A percentile compares a stretch with the other conserved stretches of the same genome.
Conservation (phyloP, 2,888 invertebrate species). For the Hydriomena furcata region DNA sequence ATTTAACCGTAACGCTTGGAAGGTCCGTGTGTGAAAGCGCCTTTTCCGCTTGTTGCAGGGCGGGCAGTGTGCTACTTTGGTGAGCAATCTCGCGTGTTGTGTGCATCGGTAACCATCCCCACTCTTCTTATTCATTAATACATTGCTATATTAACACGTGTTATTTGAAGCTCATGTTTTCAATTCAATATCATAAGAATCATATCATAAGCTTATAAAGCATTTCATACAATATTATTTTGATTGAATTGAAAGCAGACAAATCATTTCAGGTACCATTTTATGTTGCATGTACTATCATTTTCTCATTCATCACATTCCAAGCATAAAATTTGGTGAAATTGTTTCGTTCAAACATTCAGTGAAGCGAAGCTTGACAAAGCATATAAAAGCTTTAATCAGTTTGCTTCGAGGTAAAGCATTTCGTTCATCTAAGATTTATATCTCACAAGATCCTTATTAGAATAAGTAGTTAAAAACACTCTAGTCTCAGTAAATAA, state of each 20-base stretch:
- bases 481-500: slow-evolving; percentile 15
- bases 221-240: not conserved
- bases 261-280: slow-evolving; percentile 56
- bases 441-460: slow-evolving; percentile 21
- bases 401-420: slow-evolving; percentile 9
- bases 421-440: slow-evolving; percentile 32
- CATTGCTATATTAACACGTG: slow-evolving; percentile 76
- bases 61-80: slow-evolving; percentile 96
- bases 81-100: slow-evolving; percentile 97
- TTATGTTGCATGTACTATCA: slow-evolving; percentile 73
- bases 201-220: not conserved
- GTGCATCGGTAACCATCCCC: slow-evolving; percentile 96
- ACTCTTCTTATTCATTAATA: slow-evolving; percentile 86
- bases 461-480: slow-evolving; percentile 10
- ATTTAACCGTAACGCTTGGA: slow-evolving; percentile 29
- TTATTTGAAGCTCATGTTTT: slow-evolving; percentile 62
- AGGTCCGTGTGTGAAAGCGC: slow-evolving; percentile 68
- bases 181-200: slow-evolving; percentile 46
- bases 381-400: slow-evolving; percentile 24
- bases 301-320: slow-evolving; percentile 48
- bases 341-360: slow-evolving; percentile 33
- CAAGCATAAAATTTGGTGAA: slow-evolving; percentile 51
- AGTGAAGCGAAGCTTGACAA: slow-evolving; percentile 30
- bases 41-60: slow-evolving; percentile 87
- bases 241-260: slow-evolving; percentile 59